A percentile compares a stretch with the other conserved stretches of the same genome.
These are phyloP conservation scores for human (Homo sapiens) DNA, from an alignment of 2,113 vertebrate genomes.

Conservation along the genomic window GRCh38 chr17:47626001-47626500, in stretches of 20 bases:
- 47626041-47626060: too few relatives aligned
- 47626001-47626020: too few relatives aligned
- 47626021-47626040: too few relatives aligned
- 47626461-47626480: not conserved
- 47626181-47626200: not conserved
- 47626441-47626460: not conserved
- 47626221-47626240: not conserved
- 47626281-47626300: not conserved
- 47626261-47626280: not conserved
- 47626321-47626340: not conserved
- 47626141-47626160: not conserved
- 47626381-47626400: not conserved
- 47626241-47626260: constrained; percentile 9
- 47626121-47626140: too few relatives aligned
- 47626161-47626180: not conserved
- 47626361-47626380: not conserved
- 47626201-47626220: not conserved
- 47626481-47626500: not conserved
- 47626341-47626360: not conserved
- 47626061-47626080: too few relatives aligned
- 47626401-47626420: not conserved
- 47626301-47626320: not conserved
- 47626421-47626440: not conserved
- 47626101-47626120: too few relatives aligned
- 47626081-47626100: too few relatives aligned